Base-by-base conservation (phyloP, 2,888 invertebrate genomes). In the Drosophila meridiana region DNA sequence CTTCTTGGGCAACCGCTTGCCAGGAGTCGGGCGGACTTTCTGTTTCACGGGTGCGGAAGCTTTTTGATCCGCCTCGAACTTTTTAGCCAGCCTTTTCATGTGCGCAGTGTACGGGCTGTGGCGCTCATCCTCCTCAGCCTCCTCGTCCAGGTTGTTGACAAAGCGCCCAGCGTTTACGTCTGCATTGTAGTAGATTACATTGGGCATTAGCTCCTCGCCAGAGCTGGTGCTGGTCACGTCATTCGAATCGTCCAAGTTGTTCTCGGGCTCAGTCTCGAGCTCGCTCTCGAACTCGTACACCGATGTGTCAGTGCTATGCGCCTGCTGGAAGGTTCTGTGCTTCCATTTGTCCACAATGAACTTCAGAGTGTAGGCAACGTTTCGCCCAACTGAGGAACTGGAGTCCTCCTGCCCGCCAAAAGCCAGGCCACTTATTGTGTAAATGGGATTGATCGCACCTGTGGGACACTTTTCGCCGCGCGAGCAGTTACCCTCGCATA, bases 381-480 rank as follows among this genome's bases (percentile, higher is more conserved):
- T 71, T 13, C 9, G 43, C 1, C 28, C 36, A 1, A 28, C 26
- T n/a, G 28, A 14, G n/a, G 42, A 2, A 0, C 14, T 3, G 13
- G 42, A 4, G 9, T 47, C 14, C 5, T 52, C n/a, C 0, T 3
- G 38, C 3, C 67, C 48, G 0, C 43, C 38, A 43, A 70, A 20
- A 9, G 45, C 58, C 14, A 76, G 5, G 7, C 38, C 30, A 7
- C 61, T 55, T 13, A 80, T 48, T 3, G 65, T 48, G 5, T 56
- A 68, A 0, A 38, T 28, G 42, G 74, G 32, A 43, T 45, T 30
- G 55, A 74, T 83, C 90, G 83, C 94, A 93, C 97, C 97, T 85
- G 97, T 97, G 8, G 97, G 98, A 93, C 97, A 98, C 83, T 96
- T 95, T 88, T 97, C 95, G 53, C 97, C 97, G 94, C 97, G 95